Conservation (phyloP, 2,888 invertebrate species). For the Malacosoma neustria region DNA sequence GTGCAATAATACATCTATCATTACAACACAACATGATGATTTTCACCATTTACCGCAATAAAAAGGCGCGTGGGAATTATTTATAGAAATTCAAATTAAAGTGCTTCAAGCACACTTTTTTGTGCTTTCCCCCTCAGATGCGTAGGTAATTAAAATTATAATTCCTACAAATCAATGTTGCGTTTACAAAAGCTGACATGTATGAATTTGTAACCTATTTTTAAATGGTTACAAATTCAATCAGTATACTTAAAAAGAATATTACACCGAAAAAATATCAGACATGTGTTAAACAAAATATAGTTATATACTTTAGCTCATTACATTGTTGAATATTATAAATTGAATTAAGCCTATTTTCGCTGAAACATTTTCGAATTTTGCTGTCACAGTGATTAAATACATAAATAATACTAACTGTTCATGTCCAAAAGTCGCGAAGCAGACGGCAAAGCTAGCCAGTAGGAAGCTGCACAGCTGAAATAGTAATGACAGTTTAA, state of each 20-base stretch:
- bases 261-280: no score
- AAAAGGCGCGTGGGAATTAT: conserved; percentile 58
- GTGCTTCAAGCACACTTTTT: conserved; percentile 43
- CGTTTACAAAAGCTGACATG: no score
- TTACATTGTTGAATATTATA: no score
- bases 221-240: no score
- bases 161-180: no score
- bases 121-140: conserved; percentile 31
- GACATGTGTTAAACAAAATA: no score
- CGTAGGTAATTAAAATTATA: neutral
- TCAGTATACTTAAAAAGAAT: no score
- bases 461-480: conserved; percentile 63
- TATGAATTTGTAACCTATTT: no score
- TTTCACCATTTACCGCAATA: conserved; percentile 64
- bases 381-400: no score
- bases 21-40: conserved; percentile 50
- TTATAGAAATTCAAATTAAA: conserved; percentile 59
- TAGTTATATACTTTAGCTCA: no score
- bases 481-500: conserved; percentile 38
- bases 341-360: no score
- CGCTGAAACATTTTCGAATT: no score
- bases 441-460: conserved; percentile 60
- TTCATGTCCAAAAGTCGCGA: conserved; percentile 69
- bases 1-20: conserved; percentile 31
- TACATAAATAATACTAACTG: conserved; percentile 63